These are phyloP conservation scores for Polydesmus complanatus DNA, from an alignment of 2,888 invertebrate genomes.

Conservation along the genomic window DNA sequence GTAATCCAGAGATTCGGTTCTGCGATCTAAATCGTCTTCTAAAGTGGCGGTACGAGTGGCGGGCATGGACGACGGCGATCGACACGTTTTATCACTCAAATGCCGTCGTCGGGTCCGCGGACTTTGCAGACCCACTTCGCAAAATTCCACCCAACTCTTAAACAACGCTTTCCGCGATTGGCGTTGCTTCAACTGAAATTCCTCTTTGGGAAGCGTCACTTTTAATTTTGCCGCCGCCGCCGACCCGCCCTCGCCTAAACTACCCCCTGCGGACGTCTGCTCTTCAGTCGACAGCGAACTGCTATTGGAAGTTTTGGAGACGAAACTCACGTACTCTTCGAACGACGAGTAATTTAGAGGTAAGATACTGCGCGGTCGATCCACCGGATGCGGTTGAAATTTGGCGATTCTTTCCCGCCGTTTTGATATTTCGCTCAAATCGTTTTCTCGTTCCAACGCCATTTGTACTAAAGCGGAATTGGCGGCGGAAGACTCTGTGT, in stretches of 20 bases:
- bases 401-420: constrained; percentile 12
- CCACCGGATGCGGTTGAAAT: constrained; percentile 13
- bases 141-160: constrained; percentile 35
- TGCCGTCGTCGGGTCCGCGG: constrained; percentile 27
- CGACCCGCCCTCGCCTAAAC: not conserved
- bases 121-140: constrained; percentile 39
- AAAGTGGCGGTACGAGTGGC: not conserved
- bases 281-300: not conserved
- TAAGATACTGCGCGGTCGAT: constrained; percentile 17
- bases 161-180: constrained; percentile 40
- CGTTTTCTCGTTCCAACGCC: not conserved
- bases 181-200: constrained; percentile 16
- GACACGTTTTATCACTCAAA: not conserved
- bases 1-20: constrained; percentile 2
- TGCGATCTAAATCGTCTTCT: not conserved
- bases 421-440: not conserved
- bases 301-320: constrained; percentile 9
- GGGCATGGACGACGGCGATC: not conserved
- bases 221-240: constrained; percentile 12
- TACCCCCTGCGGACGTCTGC: not conserved
- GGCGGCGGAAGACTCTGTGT: not conserved
- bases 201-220: constrained; percentile 17
- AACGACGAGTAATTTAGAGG: constrained; percentile 16
- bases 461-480: not conserved
- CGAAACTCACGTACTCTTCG: constrained; percentile 16